Conservation (phyloP, 2,113 vertebrate species). For the Tautogolabrus adspersus region DNA sequence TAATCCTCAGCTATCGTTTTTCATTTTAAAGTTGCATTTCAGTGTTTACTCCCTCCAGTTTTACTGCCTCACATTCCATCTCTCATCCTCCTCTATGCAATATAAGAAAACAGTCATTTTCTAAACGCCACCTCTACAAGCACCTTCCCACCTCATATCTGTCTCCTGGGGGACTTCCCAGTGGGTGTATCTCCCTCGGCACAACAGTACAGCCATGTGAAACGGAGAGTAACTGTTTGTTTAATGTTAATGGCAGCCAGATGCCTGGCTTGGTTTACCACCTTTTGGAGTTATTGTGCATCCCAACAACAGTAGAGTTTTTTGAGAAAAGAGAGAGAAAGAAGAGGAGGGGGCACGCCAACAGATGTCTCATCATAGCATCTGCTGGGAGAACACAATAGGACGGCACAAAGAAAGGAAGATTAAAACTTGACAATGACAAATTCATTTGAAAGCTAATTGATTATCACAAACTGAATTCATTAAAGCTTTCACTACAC, state of each 20-base stretch:
- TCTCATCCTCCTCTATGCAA: conserved; percentile 15
- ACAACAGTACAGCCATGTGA: conserved; percentile 41
- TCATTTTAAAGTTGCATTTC: not conserved
- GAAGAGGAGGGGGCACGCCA: conserved; percentile 31
- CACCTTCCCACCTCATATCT: conserved; percentile 16
- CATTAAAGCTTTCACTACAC: conserved; percentile 41
- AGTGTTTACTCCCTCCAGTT: not conserved
- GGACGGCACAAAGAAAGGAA: conserved; percentile 40
- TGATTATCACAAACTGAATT: conserved; percentile 64
- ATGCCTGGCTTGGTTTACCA: conserved; percentile 61
- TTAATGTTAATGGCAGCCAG: conserved; percentile 65
- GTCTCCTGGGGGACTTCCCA: conserved; percentile 53
- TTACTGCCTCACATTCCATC: conserved; percentile 4
- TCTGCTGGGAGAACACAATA: conserved; percentile 60
- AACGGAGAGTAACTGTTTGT: conserved; percentile 63
- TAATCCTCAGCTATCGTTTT: not conserved
- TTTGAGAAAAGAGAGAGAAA: conserved; percentile 20
- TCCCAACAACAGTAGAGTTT: conserved; percentile 52
- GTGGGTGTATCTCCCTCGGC: conserved; percentile 28
- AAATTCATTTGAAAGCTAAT: conserved; percentile 62
- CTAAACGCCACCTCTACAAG: not conserved
- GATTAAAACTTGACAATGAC: conserved; percentile 61
- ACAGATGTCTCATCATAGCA: conserved; percentile 66
- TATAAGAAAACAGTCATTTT: too few species aligned
- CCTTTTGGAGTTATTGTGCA: conserved; percentile 59